Percentiles rank a stretch among this genome's conserved stretches.
These are phyloP conservation scores for Halocaridina rubra DNA, from an alignment of 2,888 invertebrate species.

Conservation along the genomic window DNA sequence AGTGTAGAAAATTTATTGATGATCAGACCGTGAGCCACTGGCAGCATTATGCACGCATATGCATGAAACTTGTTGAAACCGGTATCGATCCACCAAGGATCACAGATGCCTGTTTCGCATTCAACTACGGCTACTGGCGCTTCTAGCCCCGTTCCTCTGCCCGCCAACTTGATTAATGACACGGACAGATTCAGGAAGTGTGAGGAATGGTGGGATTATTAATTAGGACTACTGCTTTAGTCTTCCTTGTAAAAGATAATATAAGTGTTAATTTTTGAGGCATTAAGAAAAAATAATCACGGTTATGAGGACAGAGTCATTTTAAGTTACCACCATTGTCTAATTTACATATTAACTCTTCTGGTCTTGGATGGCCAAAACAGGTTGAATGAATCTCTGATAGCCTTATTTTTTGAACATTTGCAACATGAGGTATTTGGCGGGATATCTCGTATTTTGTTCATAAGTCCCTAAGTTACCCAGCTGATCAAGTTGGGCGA, in stretches of 20 bases:
- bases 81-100: constrained; percentile 48
- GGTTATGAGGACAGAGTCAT: constrained; percentile 72
- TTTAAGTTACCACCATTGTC: constrained; percentile 84
- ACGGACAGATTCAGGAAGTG: constrained; percentile 50
- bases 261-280: no score
- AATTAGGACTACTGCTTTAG: no score
- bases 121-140: constrained; percentile 19
- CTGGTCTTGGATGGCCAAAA: constrained; percentile 79
- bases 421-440: constrained; percentile 78
- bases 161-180: constrained; percentile 38
- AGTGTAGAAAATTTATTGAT: constrained; percentile 97
- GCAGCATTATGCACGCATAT: constrained; percentile 96
- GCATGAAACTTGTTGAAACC: constrained; percentile 78
- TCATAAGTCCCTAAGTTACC: constrained; percentile 87
- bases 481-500: constrained; percentile 89
- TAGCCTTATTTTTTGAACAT: constrained; percentile 94
- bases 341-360: constrained; percentile 84
- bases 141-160: constrained; percentile 22
- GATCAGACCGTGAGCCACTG: constrained; percentile 97
- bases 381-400: constrained; percentile 94
- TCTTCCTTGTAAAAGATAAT: no score
- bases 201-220: constrained; percentile 15
- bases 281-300: no score
- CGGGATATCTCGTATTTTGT: constrained; percentile 74
- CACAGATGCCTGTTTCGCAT: constrained; percentile 46